These are phyloP conservation scores for Tyto alba DNA, from an alignment of 2,113 vertebrate genomes.

Conservation along the genomic window DNA sequence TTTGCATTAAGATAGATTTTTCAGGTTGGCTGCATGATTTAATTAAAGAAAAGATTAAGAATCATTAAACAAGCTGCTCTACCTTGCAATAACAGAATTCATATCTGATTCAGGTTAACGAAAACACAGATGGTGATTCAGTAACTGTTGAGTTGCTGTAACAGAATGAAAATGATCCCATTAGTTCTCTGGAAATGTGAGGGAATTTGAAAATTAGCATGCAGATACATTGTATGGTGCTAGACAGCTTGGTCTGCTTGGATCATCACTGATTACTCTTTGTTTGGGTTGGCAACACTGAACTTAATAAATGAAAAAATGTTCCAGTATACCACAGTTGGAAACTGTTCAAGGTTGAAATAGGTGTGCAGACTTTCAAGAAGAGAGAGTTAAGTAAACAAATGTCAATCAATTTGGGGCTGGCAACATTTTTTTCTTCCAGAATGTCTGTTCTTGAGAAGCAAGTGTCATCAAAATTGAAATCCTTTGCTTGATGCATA, in stretches of 20 bases:
- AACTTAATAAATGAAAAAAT: constrained; percentile 85
- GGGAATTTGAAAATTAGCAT: constrained; percentile 87
- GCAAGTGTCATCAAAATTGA: constrained; percentile 74
- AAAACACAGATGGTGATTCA: constrained; percentile 99
- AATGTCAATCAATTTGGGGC: constrained; percentile 81
- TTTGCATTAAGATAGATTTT: constrained; percentile 99
- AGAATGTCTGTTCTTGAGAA: constrained; percentile 76
- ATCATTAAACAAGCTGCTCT: constrained; percentile 99
- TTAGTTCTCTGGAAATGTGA: constrained; percentile 93
- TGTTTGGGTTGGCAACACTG: constrained; percentile 87
- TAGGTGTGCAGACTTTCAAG: constrained; percentile 85
- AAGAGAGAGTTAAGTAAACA: constrained; percentile 82
- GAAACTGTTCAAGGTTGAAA: constrained; percentile 86
- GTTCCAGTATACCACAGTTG: constrained; percentile 84
- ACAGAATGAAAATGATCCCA: constrained; percentile 99
- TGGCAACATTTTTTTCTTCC: constrained; percentile 64
- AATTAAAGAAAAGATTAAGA: constrained; percentile 99
- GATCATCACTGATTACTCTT: constrained; percentile 86
- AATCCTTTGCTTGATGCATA: constrained; percentile 70
- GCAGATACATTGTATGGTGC: constrained; percentile 83
- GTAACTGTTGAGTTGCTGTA: constrained; percentile 99
- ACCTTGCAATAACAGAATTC: constrained; percentile 99
- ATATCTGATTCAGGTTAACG: constrained; percentile 99
- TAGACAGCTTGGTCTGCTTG: constrained; percentile 82
- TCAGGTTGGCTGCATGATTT: constrained; percentile 99